These are phyloP conservation scores for Pelecanoides urinatrix DNA, from an alignment of 2,113 vertebrate species.

Conservation along the genomic window DNA sequence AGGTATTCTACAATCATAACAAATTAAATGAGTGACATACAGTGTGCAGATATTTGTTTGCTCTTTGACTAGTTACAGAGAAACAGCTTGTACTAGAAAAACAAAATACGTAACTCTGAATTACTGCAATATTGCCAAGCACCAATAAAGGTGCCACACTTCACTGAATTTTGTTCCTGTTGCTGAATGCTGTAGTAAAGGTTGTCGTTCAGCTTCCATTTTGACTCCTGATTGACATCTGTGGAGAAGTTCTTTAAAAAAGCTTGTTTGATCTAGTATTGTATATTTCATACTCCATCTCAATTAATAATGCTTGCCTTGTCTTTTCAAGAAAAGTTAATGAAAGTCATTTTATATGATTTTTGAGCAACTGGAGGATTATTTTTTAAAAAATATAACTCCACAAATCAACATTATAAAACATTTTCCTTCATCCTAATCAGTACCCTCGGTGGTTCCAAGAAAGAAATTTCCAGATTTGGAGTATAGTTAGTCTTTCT, in stretches of 20 bases:
- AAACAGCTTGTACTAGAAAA: conserved; percentile 30
- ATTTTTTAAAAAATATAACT: background rate
- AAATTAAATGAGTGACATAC: conserved; percentile 16
- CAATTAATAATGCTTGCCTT: background rate
- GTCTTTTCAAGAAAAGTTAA: background rate
- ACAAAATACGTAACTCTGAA: background rate
- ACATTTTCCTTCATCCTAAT: background rate
- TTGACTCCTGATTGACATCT: background rate
- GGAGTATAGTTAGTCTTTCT: background rate
- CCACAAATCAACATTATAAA: background rate
- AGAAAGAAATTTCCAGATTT: background rate
- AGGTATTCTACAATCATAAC: conserved; percentile 31
- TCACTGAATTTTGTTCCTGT: background rate
- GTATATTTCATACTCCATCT: background rate
- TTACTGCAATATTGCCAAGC: background rate
- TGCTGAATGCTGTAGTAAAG: background rate
- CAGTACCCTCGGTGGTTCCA: background rate
- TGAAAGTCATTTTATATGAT: background rate
- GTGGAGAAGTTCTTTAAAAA: background rate
- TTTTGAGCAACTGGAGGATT: background rate
- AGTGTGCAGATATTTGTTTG: conserved; percentile 32
- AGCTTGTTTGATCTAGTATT: background rate
- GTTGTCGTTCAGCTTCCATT: background rate
- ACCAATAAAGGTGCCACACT: background rate
- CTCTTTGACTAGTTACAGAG: conserved; percentile 5